These are phyloP conservation scores for Macaria liturata DNA, from an alignment of 2,888 invertebrate genomes.

Conservation along the genomic window DNA sequence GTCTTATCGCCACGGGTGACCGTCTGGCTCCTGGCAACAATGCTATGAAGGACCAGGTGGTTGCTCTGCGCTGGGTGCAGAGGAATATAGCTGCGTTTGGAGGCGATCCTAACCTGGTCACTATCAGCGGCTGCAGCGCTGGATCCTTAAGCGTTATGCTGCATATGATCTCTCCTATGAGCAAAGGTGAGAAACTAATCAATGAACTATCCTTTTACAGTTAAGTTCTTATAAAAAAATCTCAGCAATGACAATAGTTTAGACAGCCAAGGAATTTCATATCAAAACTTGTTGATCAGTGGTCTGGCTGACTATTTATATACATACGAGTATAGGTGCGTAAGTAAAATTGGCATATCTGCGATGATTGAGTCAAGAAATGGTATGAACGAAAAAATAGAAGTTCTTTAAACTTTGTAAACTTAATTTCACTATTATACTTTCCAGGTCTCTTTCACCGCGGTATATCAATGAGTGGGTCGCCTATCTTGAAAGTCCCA, in stretches of 20 bases:
- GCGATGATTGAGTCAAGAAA: too few species aligned
- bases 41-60: conserved; percentile 88
- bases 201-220: too few species aligned
- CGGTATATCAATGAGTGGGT: conserved; percentile 87
- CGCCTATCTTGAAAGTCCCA: conserved; percentile 80
- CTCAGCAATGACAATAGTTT: too few species aligned
- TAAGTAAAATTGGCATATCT: too few species aligned
- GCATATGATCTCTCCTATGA: conserved; percentile 86
- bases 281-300: too few species aligned
- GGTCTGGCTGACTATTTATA: too few species aligned
- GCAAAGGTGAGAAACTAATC: conserved; percentile 62
- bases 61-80: conserved; percentile 86
- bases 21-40: conserved; percentile 86
- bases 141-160: conserved; percentile 76
- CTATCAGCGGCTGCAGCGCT: conserved; percentile 85
- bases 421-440: too few species aligned
- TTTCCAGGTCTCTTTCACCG: conserved; percentile 86
- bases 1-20: conserved; percentile 86
- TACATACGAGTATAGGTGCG: too few species aligned
- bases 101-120: conserved; percentile 86
- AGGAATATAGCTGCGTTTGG: conserved; percentile 87
- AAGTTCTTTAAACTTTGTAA: too few species aligned
- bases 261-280: too few species aligned
- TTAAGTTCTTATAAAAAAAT: too few species aligned
- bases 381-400: too few species aligned